These are phyloP conservation scores for Azemiops feae DNA, from an alignment of 2,113 vertebrate genomes.

Conservation along the genomic window DNA sequence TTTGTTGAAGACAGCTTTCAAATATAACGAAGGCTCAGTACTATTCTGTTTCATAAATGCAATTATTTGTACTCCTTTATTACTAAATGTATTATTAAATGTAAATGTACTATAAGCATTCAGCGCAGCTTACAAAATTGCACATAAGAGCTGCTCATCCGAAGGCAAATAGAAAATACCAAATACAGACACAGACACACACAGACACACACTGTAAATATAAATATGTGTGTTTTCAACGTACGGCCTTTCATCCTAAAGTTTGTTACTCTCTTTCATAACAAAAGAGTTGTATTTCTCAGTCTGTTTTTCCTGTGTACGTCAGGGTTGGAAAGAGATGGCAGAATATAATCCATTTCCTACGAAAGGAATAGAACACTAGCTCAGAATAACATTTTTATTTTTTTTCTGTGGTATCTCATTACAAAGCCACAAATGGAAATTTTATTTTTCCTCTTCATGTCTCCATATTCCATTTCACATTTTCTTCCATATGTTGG, in stretches of 20 bases:
- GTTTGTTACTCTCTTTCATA: neutral
- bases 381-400: neutral
- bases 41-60: neutral
- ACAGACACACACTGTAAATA: neutral
- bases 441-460: neutral
- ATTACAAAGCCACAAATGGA: neutral
- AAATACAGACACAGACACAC: neutral
- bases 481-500: slow-evolving; percentile 16
- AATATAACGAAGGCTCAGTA: neutral
- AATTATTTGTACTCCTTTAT: neutral
- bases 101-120: neutral
- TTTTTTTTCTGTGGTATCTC: neutral
- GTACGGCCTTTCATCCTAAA: neutral
- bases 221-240: neutral
- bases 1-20: neutral
- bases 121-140: neutral
- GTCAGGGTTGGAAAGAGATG: neutral
- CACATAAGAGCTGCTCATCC: neutral
- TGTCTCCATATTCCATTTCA: slow-evolving; percentile 21
- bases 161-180: neutral
- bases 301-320: neutral
- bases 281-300: neutral
- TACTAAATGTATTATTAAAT: neutral
- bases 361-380: neutral
- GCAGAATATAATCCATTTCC: neutral